Evolutionary conservation across 1,140 invertebrate genomes (phyloP).

Genomic region (Eciton burchellii): DNA sequence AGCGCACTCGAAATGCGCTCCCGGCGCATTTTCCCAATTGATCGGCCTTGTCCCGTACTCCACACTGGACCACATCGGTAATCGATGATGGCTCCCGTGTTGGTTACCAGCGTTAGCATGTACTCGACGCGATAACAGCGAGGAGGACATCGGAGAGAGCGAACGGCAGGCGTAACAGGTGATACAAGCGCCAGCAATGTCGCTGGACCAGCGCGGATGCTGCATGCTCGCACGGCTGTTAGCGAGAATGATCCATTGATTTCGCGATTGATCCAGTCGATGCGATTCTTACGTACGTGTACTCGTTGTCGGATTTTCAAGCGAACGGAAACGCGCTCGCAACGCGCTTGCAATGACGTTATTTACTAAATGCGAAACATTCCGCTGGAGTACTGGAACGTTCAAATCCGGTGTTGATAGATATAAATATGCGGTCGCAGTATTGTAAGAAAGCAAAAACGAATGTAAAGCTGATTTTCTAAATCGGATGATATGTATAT

Average conservation of each 20-base stretch:
- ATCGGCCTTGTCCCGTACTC: slow-evolving; percentile 41
- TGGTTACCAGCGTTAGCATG: slow-evolving; percentile 68
- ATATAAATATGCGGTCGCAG: background rate
- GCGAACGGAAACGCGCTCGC: background rate
- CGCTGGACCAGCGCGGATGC: slow-evolving; percentile 54
- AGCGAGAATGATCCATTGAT: slow-evolving; percentile 1
- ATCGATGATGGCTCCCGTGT: slow-evolving; percentile 65
- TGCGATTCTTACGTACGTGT: too few relatives aligned
- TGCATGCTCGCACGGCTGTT: slow-evolving; percentile 11
- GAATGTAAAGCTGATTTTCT: background rate
- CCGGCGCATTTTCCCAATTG: slow-evolving; percentile 37
- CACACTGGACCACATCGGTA: slow-evolving; percentile 61
- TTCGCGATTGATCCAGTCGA: too few relatives aligned
- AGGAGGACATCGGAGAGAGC: slow-evolving; percentile 44
- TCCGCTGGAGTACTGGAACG: background rate
- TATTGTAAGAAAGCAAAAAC: background rate
- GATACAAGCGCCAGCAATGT: slow-evolving; percentile 60
- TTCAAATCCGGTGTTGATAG: background rate
- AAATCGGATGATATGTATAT: too few relatives aligned
- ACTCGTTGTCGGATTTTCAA: slow-evolving; percentile 9
- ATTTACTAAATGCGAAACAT: background rate
- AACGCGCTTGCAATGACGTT: background rate
- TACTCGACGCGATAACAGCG: slow-evolving; percentile 62
- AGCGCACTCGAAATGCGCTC: background rate
- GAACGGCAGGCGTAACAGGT: slow-evolving; percentile 69